Conservation (phyloP, 2,797 vertebrate species). For the Melanogrammus aeglefinus region DNA sequence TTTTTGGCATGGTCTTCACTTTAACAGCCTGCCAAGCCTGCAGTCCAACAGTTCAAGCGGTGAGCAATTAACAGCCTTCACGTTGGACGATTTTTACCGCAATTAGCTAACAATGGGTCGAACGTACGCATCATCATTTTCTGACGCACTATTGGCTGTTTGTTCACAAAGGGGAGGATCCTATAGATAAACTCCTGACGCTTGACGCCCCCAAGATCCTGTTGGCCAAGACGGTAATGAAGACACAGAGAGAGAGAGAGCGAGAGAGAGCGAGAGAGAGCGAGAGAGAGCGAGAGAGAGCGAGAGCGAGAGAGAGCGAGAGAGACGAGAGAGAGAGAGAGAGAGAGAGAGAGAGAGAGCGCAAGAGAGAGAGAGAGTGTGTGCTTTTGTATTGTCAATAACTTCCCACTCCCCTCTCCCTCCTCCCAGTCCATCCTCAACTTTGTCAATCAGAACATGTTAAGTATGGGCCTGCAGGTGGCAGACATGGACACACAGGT, state of each 20-base stretch:
- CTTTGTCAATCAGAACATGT: conserved; percentile 86
- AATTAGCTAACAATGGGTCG: neutral
- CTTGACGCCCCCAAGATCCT: conserved; percentile 81
- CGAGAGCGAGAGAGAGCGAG: neutral
- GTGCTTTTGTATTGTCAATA: neutral
- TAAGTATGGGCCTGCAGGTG: conserved; percentile 81
- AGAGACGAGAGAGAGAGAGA: neutral
- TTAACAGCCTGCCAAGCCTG: conserved; percentile 32
- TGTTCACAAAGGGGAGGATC: conserved; percentile 69
- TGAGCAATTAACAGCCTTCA: conserved; percentile 51
- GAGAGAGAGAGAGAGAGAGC: neutral
- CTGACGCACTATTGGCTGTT: conserved; percentile 33
- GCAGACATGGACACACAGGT: conserved; percentile 85
- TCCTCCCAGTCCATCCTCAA: conserved; percentile 78
- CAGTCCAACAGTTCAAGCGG: conserved; percentile 47
- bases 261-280: neutral
- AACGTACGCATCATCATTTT: neutral
- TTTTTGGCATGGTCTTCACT: conserved; percentile 2
- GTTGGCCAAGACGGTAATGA: conserved; percentile 83
- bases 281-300: neutral
- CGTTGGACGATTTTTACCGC: neutral
- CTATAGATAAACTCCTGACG: conserved; percentile 85
- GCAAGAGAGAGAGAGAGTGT: neutral
- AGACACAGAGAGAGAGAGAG: neutral
- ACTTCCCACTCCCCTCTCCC: neutral